Base-by-base conservation (phyloP, 2,888 invertebrate species). In the Frankliniella intonsa region DNA sequence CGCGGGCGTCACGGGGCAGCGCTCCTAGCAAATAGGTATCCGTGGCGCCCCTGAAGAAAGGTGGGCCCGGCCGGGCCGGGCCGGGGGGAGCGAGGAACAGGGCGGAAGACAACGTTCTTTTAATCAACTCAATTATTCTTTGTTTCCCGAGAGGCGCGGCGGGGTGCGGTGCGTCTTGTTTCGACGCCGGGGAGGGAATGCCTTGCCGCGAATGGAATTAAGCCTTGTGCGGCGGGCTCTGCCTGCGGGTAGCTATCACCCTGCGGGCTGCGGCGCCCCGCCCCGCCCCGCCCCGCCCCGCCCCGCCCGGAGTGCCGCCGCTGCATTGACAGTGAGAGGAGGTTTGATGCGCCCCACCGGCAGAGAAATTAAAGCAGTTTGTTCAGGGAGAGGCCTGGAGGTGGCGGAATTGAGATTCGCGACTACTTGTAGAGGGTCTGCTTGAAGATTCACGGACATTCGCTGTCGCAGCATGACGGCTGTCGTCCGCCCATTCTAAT, bases 81-180 rank as follows among this genome's bases (percentile, higher is more conserved):
- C 5, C 14, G 55, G 55, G 55, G 55, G 55, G 14, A 38, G 5
- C 19, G 55, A 12, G 55, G 14, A 14, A 76, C 69, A 12, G 22
- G 69, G 69, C 38, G 62, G 62, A 62, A 62, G 62, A 62, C 69
- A 25, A 22, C 69, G 69, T 76, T 76, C 69, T 76, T 76, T 76
- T 76, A 76, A 76, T 76, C 69, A 76, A 76, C 22, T 76, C 69
- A 76, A 76, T 76, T 76, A 76, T 76, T 76, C 69, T 76, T 22
- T 76, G 69, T 76, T 22, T 25, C 69, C 69, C 10, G 22, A n/a
- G 62, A 14, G 62, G 62, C 14, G 0, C 14, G 0, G 62, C 19
- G 3, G 55, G 55, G 3, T 12, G 55, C 10, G 55, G 55, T 3
- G 62, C 25, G 12, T 25, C 69, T 76, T 25, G 9, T 25, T 25